phyloP scores from a whole-genome alignment of 2,888 invertebrate genomes.

The Odontocolon sp. region DNA sequence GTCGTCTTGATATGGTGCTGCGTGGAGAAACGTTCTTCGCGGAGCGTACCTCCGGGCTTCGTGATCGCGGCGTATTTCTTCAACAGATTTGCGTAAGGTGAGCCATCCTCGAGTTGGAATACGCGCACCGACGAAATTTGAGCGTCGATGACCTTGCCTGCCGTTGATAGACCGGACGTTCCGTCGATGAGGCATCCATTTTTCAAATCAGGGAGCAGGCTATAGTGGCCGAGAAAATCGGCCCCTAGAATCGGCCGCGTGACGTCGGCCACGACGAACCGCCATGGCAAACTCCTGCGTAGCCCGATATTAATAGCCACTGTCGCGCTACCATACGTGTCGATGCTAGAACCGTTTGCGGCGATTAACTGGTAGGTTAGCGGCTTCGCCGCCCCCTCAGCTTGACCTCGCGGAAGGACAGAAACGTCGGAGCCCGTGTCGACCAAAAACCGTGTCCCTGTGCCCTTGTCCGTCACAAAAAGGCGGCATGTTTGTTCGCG shows the following conservation, averaged over 20 bases:
- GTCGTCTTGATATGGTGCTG: conserved; percentile 67
- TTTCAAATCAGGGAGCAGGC: conserved; percentile 70
- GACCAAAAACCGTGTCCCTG: not conserved
- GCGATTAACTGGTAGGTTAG: conserved; percentile 68
- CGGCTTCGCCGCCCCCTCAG: too few species aligned
- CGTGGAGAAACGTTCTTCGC: conserved; percentile 55
- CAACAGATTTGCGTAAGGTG: conserved; percentile 44
- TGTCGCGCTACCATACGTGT: conserved; percentile 68
- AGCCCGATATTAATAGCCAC: conserved; percentile 68
- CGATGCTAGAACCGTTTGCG: conserved; percentile 71
- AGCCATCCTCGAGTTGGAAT: conserved; percentile 26
- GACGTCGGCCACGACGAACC: conserved; percentile 73
- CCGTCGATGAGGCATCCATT: conserved; percentile 64
- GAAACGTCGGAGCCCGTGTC: conserved; percentile 31
- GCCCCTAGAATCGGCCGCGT: conserved; percentile 73
- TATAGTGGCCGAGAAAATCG: conserved; percentile 71
- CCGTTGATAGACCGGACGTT: conserved; percentile 23
- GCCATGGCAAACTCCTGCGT: conserved; percentile 69
- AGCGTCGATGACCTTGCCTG: conserved; percentile 4
- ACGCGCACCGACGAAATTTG: not conserved
- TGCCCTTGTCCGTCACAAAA: not conserved
- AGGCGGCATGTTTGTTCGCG: not conserved
- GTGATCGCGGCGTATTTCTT: conserved; percentile 46
- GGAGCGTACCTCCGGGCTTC: conserved; percentile 19
- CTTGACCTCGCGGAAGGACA: conserved; percentile 45